These are phyloP conservation scores for Catharus ustulatus DNA, from an alignment of 2,797 vertebrate species.

Conservation along the genomic window DNA sequence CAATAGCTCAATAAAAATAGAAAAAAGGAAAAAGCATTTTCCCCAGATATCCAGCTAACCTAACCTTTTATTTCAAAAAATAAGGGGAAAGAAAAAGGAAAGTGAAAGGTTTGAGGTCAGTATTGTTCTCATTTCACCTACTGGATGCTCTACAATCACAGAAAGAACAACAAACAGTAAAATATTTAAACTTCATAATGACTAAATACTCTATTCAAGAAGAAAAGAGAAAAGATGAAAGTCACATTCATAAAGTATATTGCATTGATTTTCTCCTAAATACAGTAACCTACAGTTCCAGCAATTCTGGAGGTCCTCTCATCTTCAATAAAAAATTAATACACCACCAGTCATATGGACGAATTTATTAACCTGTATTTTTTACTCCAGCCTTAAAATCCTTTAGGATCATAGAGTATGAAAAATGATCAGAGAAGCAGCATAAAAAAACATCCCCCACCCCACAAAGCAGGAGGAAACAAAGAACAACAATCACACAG, in stretches of 20 bases:
- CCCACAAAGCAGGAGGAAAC: neutral
- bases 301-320: neutral
- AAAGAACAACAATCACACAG: neutral
- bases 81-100: neutral
- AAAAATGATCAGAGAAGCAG: neutral
- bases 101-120: neutral
- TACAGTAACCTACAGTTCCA: neutral
- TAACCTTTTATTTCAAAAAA: conserved; percentile 43
- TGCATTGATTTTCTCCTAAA: neutral
- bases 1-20: conserved; percentile 51
- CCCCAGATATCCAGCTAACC: neutral
- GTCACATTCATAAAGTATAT: neutral
- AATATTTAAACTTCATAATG: neutral
- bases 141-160: neutral
- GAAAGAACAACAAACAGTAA: neutral
- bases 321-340: neutral
- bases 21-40: conserved; percentile 11
- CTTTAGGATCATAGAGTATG: neutral
- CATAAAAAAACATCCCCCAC: neutral
- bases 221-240: neutral
- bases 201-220: neutral
- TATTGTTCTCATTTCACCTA: neutral
- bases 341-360: fast-evolving
- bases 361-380: neutral
- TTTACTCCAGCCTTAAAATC: neutral